Evolutionary conservation across 2,888 invertebrate genomes (phyloP), one percentile per base, ranked within the genome.

Genomic region (Notocelia uddmanniana): DNA sequence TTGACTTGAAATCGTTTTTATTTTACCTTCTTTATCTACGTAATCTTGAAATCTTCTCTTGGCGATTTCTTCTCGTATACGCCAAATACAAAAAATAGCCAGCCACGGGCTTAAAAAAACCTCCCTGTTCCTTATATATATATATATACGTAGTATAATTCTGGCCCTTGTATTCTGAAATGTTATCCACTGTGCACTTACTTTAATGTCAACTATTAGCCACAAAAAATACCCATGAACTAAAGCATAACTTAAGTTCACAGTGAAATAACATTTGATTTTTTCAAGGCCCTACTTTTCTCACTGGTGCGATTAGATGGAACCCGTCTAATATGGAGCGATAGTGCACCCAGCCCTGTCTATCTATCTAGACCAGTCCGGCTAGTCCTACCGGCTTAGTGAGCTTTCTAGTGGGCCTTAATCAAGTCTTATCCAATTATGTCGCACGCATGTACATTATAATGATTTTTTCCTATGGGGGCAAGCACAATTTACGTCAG

Each of bases 301-400:
- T 26, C n/a, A 60, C 6, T n/a, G 41, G 21, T 19, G 41, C 68
- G 31, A 34, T 55, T 69, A 26, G 13, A n/a, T 68, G 62, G 18
- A 72, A 55, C 62, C 41, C 48, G 71, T 74, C 77, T 60, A 77
- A 83, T 84, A 84, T 85, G 85, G 87, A 81, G 85, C 82, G 85
- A 86, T 80, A 85, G 77, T 74, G 75, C 76, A 77, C 77, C 64
- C 59, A 58, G 52, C 52, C 54, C 58, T 58, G 58, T n/a, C 41
- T 26, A 26, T 45, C 41, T 41, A 63, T 26, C 50, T 11, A 58
- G 55, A 64, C 50, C 50, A 45, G 59, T 5, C 41, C 21, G 26
- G 55, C 71, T 67, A 1, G 71, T 62, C 58, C 6, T 21, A 69
- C 73, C 62, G 67, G 73, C 59, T 55, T 6, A 73, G 76, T 70